Base-by-base conservation (phyloP, 2,113 vertebrate genomes). In the Paratilapia polleni region DNA sequence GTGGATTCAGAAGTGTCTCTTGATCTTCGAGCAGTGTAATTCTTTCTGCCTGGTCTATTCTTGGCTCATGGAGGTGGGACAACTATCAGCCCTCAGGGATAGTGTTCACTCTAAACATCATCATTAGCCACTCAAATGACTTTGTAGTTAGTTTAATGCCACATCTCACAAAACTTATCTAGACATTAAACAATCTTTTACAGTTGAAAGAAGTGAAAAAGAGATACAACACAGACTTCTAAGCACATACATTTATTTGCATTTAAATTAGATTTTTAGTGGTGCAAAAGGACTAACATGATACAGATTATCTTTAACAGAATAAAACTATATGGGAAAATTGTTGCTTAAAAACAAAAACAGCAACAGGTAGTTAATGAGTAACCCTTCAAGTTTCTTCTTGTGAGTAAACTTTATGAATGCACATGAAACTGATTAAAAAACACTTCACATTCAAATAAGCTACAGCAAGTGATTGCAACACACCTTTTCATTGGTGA, bases 1-100 rank as follows among this genome's bases (percentile, higher is more conserved):
- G 24, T 22, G 0, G 8, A 60, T 19, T 77, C 38, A 49, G 80
- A 26, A 47, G 64, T 11, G 22, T 58, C 59, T 56, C 14, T 66
- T 62, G 1, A 5, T 86, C 78, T 77, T 63, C 66, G 57, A 83
- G 81, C 70, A 47, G 75, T 12, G 63, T 0, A 28, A 17, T 14
- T 80, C 28, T 73, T 41, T 77, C 64, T 64, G 78, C 61, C 49
- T 15, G 62, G 38, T 91, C 88, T 95, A 95, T 93, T 94, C 61
- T 89, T 63, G 70, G 92, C 43, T 54, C 58, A 12, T 24, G 74
- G 68, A 85, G 80, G 87, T 12, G 83, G 87, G 82, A 60, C 80
- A 56, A 58, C 38, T 60, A 61, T 79, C 78, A 66, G 20, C 49
- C 36, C 62, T 83, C 54, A 68, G 41, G 34, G 56, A 58, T 60